These are phyloP conservation scores for Xenopus laevis DNA, from an alignment of 2,113 vertebrate genomes.

Conservation along the genomic window DNA sequence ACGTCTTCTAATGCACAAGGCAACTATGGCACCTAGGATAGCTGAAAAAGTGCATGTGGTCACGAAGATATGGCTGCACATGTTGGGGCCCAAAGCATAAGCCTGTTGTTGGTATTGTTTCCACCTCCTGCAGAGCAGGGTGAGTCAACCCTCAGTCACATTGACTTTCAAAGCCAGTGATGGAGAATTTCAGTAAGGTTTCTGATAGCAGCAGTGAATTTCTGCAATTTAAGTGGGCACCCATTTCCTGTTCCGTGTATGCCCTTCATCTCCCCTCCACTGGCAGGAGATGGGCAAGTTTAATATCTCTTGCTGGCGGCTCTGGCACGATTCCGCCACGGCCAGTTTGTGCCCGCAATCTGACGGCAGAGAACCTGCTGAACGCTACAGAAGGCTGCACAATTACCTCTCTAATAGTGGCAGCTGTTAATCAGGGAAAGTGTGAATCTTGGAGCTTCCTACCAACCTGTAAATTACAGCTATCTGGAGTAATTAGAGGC, in stretches of 20 bases:
- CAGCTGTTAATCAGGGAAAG: constrained; percentile 94
- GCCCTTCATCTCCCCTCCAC: constrained; percentile 41
- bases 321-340: constrained; percentile 28
- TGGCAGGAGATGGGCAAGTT: constrained; percentile 30
- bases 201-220: no score
- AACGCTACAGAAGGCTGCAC: constrained; percentile 70
- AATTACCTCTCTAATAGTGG: constrained; percentile 84
- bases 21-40: no score
- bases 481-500: constrained; percentile 97
- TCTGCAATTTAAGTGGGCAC: no score
- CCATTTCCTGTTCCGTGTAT: neutral
- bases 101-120: no score
- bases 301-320: constrained; percentile 24
- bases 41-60: no score
- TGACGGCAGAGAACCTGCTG: constrained; percentile 48
- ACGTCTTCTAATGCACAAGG: no score
- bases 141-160: no score
- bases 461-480: constrained; percentile 98
- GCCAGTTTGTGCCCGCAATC: constrained; percentile 20
- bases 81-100: no score
- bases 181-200: no score
- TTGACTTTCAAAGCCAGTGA: no score
- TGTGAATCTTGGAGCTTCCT: constrained; percentile 92
- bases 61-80: no score
- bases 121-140: no score